A percentile compares a stretch with the other conserved stretches of the same genome.
These are phyloP conservation scores for Tragelaphus strepsiceros DNA, from an alignment of 2,113 vertebrate species.

Conservation along the genomic window DNA sequence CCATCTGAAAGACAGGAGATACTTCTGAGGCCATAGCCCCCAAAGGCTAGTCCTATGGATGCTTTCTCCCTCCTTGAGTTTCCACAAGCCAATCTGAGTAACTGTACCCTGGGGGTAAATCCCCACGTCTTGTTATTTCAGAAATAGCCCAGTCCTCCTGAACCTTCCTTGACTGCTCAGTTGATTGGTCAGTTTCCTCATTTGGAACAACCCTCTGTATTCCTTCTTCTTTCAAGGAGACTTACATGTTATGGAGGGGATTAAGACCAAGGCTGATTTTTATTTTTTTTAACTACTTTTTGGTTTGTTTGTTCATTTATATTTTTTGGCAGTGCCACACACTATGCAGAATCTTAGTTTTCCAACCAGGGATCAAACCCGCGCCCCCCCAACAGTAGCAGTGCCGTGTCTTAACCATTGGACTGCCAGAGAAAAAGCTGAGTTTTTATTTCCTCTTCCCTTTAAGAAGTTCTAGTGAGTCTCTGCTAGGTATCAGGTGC, in stretches of 20 bases:
- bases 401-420: neutral
- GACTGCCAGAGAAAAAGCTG: neutral
- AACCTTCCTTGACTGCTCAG: neutral
- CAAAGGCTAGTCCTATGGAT: neutral
- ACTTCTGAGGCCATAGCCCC: neutral
- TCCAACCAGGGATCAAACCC: neutral
- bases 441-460: neutral
- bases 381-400: rapidly evolving
- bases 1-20: neutral
- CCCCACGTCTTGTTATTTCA: neutral
- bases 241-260: neutral
- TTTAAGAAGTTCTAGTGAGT: neutral
- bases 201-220: neutral
- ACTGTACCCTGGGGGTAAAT: neutral
- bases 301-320: neutral
- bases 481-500: neutral
- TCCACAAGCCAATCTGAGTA: neutral
- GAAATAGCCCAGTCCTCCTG: neutral
- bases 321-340: neutral
- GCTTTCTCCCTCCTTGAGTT: neutral
- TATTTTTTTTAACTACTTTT: neutral
- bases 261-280: neutral
- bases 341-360: neutral
- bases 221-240: neutral
- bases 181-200: neutral